Evolutionary conservation across 37 sponge, comb jelly and placozoan species (phyloP), one percentile per base, ranked within the genome.

Genomic region (Mnemiopsis leidyi): DNA sequence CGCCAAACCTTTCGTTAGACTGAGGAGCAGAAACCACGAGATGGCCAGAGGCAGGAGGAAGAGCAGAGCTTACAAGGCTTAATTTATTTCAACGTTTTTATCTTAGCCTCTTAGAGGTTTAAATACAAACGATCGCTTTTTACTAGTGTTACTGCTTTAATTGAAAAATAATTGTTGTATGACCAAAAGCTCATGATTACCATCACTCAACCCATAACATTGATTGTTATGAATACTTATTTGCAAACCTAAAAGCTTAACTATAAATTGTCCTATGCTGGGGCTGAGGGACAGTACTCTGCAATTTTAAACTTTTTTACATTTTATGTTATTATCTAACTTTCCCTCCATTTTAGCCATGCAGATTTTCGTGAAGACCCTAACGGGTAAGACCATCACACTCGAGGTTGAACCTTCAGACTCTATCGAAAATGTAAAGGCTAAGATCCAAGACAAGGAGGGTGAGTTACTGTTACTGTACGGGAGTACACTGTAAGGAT

Each of bases 11-110:
- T 97, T 96, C 39, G 96, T 98, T 28, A 92, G 99, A 32, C 37
- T 93, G 26, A 98, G 97, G 94, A 97, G 99, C 31, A 94, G 97
- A 16, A 98, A 98, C 92, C 97, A 97, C 94, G 99, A 98, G 94
- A 93, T 93, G 39, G 97, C 99, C 33, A 94, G 99, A 69, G 99
- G 99, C 20, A 69, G 95, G 0, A 95, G 99, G 68, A 94, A 93
- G 94, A 97, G 96, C 93, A 69, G 95, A 24, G 97, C 93, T 0
- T 97, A 93, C 95, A 97, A 95, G 92, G 79, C 79, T 33, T 77
- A 77, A 32, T 34, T 32, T 77, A 32, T 31, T 77, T 77, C 35
- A 16, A 3, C 79, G 26, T 13, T 77, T 77, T 77, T 77, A 48
- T 48, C 61, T 5, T 48, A n/a, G n/a, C n/a, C n/a, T n/a, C n/a